A percentile compares a stretch with the other conserved stretches of the same genome.
Conservation (phyloP, 2,888 invertebrate species). For the Steinernema carpocapsae region DNA sequence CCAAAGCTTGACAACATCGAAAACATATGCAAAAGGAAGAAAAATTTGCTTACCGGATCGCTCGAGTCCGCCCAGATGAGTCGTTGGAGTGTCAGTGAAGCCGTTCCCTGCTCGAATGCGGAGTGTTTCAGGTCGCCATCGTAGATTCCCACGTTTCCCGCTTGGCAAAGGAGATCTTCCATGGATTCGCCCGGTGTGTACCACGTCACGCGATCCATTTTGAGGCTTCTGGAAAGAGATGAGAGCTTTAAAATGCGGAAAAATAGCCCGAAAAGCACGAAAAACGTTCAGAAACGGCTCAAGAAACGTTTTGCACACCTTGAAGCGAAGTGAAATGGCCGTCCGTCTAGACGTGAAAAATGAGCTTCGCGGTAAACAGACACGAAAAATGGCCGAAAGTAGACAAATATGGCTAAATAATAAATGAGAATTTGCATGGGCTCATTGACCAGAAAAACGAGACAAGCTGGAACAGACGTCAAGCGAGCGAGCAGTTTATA, state of each 20-base stretch:
- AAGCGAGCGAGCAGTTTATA: too few relatives aligned
- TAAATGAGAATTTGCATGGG: too few relatives aligned
- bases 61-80: slow-evolving; percentile 68
- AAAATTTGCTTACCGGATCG: slow-evolving; percentile 63
- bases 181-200: slow-evolving; percentile 66
- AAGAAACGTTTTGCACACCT: not conserved
- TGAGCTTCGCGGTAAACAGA: too few relatives aligned
- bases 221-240: not conserved
- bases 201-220: slow-evolving; percentile 65
- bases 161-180: slow-evolving; percentile 67
- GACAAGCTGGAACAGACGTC: too few relatives aligned
- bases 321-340: too few relatives aligned
- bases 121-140: slow-evolving; percentile 68
- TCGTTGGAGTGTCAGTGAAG: slow-evolving; percentile 65
- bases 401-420: too few relatives aligned
- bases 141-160: slow-evolving; percentile 66
- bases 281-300: not conserved
- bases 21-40: too few relatives aligned
- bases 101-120: slow-evolving; percentile 67
- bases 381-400: too few relatives aligned
- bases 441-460: too few relatives aligned
- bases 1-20: too few relatives aligned
- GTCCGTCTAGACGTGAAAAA: too few relatives aligned
- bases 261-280: not conserved
- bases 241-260: not conserved